Conservation (phyloP, 2,888 invertebrate genomes). For the Archips crataeganus region DNA sequence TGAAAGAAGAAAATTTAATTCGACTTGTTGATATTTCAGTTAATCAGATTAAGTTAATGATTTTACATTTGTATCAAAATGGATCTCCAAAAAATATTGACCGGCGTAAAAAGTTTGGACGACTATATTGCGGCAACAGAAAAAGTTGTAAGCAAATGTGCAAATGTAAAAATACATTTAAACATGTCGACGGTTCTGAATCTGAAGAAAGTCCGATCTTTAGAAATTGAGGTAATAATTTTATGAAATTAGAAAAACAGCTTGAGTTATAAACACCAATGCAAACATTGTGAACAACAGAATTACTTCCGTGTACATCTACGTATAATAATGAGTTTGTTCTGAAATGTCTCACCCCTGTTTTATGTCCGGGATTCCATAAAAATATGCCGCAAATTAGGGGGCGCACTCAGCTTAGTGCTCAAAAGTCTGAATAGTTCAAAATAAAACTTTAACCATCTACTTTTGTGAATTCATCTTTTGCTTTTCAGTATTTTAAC, state of each 20-base stretch:
- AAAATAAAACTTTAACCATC: no score
- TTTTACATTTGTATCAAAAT: constrained; percentile 50
- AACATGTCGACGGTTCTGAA: constrained; percentile 65
- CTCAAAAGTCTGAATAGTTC: no score
- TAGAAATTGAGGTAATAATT: constrained; percentile 70
- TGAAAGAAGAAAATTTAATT: constrained; percentile 10
- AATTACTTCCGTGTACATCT: no score
- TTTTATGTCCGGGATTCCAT: no score
- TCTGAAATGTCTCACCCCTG: no score
- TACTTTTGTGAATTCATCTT: neutral
- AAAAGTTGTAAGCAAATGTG: constrained; percentile 52
- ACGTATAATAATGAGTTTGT: no score
- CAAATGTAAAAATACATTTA: constrained; percentile 57
- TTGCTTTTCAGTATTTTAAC: constrained; percentile 62
- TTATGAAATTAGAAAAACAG: neutral
- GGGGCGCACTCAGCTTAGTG: no score
- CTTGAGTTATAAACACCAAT: neutral
- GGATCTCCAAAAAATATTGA: constrained; percentile 62
- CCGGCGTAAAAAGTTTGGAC: constrained; percentile 58
- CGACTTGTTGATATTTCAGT: constrained; percentile 9
- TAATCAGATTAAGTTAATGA: constrained; percentile 22
- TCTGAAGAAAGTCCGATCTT: constrained; percentile 64
- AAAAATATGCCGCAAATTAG: no score
- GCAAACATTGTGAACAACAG: no score
- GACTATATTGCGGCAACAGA: constrained; percentile 63